Evolutionary conservation across 2,797 vertebrate species (phyloP).

Genomic region (Tympanoctomys barrerae): DNA sequence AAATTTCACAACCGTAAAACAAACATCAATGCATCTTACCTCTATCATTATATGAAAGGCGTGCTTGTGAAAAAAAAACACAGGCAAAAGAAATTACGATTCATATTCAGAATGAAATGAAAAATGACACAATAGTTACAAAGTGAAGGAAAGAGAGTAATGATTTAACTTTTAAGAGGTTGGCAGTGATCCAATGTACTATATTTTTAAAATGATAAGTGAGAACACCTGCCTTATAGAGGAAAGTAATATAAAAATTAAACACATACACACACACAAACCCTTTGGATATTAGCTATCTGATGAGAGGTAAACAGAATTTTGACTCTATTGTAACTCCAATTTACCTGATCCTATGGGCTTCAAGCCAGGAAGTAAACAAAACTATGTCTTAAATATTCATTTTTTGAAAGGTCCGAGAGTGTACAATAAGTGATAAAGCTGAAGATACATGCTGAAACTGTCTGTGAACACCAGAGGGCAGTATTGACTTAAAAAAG

Average conservation of each 20-base stretch:
- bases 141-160: slow-evolving; percentile 77
- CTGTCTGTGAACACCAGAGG: slow-evolving; percentile 81
- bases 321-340: not conserved
- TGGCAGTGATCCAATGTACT: slow-evolving; percentile 67
- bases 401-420: slow-evolving; percentile 48
- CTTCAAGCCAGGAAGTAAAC: slow-evolving; percentile 63
- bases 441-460: not conserved
- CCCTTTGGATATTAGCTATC: slow-evolving; percentile 11
- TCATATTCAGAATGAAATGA: slow-evolving; percentile 89
- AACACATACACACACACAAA: not conserved
- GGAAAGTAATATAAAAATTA: slow-evolving; percentile 56
- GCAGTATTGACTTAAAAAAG: slow-evolving; percentile 82
- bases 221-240: slow-evolving; percentile 70
- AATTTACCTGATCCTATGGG: slow-evolving; percentile 56
- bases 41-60: slow-evolving; percentile 99
- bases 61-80: slow-evolving; percentile 94
- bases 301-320: slow-evolving; percentile 10
- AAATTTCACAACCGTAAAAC: slow-evolving; percentile 85
- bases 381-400: slow-evolving; percentile 55
- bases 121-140: slow-evolving; percentile 86
- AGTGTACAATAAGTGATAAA: slow-evolving; percentile 35
- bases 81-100: slow-evolving; percentile 94
- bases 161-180: slow-evolving; percentile 69
- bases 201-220: slow-evolving; percentile 57
- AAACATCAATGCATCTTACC: slow-evolving; percentile 95